Evolutionary conservation across 2,888 invertebrate genomes (phyloP).

Genomic region (Phengaris alcon): DNA sequence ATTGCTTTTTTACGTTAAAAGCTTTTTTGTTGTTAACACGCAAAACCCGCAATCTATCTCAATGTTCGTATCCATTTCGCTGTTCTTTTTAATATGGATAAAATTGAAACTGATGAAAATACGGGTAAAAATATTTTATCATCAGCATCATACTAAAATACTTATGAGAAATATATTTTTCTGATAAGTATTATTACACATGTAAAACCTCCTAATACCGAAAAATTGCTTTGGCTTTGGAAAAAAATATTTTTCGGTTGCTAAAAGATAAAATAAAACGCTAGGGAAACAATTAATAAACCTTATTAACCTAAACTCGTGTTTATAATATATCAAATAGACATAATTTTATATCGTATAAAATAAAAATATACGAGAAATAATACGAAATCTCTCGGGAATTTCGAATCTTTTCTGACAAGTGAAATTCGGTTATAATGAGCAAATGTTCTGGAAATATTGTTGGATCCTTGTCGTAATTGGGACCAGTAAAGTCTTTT

Average conservation of each 20-base stretch:
- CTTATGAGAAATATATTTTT: background rate
- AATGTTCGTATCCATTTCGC: background rate
- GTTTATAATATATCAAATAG: background rate
- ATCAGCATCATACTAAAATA: background rate
- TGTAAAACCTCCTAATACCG: background rate
- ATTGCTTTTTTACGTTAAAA: conserved; percentile 20
- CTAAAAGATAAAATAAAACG: background rate
- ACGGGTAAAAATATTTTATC: background rate
- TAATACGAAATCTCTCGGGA: background rate
- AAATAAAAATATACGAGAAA: background rate
- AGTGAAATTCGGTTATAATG: conserved; percentile 21
- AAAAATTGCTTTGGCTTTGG: background rate
- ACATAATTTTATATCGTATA: background rate
- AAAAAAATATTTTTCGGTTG: background rate
- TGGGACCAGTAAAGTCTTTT: conserved; percentile 29
- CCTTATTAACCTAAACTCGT: background rate
- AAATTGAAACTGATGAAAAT: background rate
- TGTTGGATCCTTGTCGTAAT: conserved; percentile 11
- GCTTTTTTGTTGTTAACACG: conserved; percentile 14
- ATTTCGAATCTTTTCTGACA: background rate
- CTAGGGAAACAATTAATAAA: background rate
- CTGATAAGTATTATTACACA: too few relatives aligned
- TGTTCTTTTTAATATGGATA: background rate
- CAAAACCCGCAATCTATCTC: conserved; percentile 10
- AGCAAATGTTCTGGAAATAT: conserved; percentile 13